A percentile compares a stretch with the other conserved stretches of the same genome.
phyloP scores from a whole-genome alignment of 2,113 vertebrate genomes.

The Steatornis caripensis region DNA sequence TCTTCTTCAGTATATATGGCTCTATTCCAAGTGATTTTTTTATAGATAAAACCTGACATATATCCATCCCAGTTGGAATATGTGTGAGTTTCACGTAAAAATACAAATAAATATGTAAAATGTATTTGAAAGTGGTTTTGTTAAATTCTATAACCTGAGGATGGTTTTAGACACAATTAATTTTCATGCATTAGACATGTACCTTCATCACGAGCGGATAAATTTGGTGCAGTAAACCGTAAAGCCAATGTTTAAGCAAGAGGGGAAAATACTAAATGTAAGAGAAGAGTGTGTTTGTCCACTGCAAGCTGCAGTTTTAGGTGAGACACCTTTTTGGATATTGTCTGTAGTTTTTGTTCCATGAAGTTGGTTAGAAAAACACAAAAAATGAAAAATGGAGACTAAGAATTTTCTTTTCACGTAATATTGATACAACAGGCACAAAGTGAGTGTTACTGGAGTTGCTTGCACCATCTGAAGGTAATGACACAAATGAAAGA shows the following conservation, averaged over 20 bases:
- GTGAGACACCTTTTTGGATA: background rate
- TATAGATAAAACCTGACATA: background rate
- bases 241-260: background rate
- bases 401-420: background rate
- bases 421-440: background rate
- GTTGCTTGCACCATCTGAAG: background rate
- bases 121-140: background rate
- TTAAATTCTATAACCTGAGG: background rate
- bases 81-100: background rate
- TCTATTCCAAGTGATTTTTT: background rate
- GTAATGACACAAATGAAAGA: background rate
- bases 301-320: background rate
- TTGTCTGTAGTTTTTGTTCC: background rate
- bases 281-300: background rate
- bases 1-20: background rate
- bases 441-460: background rate
- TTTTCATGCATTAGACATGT: background rate
- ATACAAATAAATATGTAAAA: background rate
- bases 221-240: background rate
- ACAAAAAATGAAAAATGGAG: background rate
- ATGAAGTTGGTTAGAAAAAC: background rate
- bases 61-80: background rate
- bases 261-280: background rate
- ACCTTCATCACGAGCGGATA: fast-evolving
- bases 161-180: background rate